A percentile compares a stretch with the other conserved stretches of the same genome.
These are phyloP conservation scores for Hippoglossus hippoglossus DNA, from an alignment of 2,797 vertebrate species.

Conservation along the genomic window DNA sequence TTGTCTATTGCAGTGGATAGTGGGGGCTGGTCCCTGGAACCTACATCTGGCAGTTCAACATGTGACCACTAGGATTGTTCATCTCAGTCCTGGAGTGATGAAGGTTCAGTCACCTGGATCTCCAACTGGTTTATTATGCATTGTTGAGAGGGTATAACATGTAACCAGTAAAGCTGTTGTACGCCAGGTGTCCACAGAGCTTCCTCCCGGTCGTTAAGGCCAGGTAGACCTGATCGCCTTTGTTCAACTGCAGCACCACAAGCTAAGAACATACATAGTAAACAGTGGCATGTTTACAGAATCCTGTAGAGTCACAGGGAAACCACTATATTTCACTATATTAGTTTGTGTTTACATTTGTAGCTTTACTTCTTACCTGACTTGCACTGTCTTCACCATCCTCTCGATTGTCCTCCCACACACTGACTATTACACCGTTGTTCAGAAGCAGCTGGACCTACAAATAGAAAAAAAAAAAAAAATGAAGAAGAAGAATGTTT, in stretches of 20 bases:
- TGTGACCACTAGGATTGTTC: background rate
- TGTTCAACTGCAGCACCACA: conserved; percentile 64
- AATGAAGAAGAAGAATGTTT: background rate
- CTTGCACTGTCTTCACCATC: conserved; percentile 79
- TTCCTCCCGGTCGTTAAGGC: conserved; percentile 72
- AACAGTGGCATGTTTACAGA: background rate
- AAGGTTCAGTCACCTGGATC: background rate
- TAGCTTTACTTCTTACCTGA: conserved; percentile 51
- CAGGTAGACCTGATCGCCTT: conserved; percentile 79
- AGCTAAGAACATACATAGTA: conserved; percentile 48
- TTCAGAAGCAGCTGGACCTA: conserved; percentile 77
- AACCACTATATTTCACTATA: background rate
- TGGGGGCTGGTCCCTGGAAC: background rate
- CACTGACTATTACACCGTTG: conserved; percentile 19
- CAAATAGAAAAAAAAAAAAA: background rate
- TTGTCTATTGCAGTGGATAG: conserved; percentile 10
- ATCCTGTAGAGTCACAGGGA: background rate
- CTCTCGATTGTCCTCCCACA: conserved; percentile 84
- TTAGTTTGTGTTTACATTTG: too few species aligned
- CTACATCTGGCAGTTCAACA: background rate
- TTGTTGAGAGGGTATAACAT: conserved; percentile 71
- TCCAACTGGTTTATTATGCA: conserved; percentile 13
- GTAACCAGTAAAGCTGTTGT: conserved; percentile 81
- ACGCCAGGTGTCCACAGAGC: conserved; percentile 66
- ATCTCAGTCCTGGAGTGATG: background rate